A percentile compares a stretch with the other conserved stretches of the same genome.
phyloP scores from a whole-genome alignment of 23 tunicate genomes.

The Styela plicata region DNA sequence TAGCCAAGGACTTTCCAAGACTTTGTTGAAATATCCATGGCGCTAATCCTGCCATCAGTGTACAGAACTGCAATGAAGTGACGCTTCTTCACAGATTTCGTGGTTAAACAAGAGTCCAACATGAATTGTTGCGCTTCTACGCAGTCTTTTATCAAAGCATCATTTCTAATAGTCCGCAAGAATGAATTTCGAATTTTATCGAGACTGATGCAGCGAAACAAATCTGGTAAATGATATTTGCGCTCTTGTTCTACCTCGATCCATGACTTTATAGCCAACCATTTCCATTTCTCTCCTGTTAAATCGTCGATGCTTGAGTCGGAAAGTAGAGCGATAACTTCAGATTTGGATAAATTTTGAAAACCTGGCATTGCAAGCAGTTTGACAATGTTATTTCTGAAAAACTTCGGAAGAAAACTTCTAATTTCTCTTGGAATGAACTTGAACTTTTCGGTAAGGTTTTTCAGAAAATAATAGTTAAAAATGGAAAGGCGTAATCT shows the following conservation, averaged over 20 bases:
- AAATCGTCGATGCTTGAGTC: neutral
- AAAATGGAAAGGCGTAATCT: too few relatives aligned
- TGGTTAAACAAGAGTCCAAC: neutral
- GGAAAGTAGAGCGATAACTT: neutral
- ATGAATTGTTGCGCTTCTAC: too few relatives aligned
- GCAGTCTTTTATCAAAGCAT: too few relatives aligned
- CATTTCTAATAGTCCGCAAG: too few relatives aligned
- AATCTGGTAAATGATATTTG: neutral
- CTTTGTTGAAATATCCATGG: neutral
- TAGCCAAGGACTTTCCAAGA: neutral
- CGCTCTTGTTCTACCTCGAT: neutral
- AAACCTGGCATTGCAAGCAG: neutral
- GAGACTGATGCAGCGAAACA: neutral
- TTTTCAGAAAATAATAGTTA: neutral
- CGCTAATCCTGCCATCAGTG: neutral
- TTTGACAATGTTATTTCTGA: too few relatives aligned
- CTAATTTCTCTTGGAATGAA: neutral
- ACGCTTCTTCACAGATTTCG: neutral
- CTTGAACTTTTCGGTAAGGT: neutral
- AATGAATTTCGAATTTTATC: too few relatives aligned
- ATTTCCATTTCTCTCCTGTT: neutral
- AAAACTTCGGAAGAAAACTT: too few relatives aligned
- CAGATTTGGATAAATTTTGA: neutral
- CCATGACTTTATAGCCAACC: neutral
- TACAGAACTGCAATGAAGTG: neutral